Evolutionary conservation across 2,888 invertebrate genomes (phyloP).

Genomic region (Eristalinus aeneus): DNA sequence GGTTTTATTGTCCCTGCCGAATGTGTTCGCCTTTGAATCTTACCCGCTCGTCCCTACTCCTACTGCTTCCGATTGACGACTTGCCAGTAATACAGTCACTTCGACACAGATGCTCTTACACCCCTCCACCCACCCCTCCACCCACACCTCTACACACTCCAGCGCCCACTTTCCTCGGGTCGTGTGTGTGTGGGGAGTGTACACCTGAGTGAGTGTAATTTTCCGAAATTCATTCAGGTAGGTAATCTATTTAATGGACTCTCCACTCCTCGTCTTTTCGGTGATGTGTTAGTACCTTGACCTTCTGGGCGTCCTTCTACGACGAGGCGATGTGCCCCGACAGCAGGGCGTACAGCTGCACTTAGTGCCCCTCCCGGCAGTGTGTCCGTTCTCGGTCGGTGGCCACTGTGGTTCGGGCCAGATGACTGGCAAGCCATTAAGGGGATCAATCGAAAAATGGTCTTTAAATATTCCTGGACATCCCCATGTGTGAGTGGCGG

Average conservation of each 20-base stretch:
- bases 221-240: conserved; percentile 67
- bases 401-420: neutral
- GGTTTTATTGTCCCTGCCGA: conserved; percentile 60
- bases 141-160: too few species aligned
- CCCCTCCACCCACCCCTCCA: neutral
- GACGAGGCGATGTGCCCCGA: neutral
- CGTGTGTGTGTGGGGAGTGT: neutral
- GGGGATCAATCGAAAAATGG: conserved; percentile 59
- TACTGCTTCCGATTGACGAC: neutral
- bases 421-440: conserved; percentile 51
- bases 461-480: conserved; percentile 35
- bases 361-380: conserved; percentile 23
- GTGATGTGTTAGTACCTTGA: conserved; percentile 52
- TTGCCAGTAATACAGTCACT: neutral
- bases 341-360: conserved; percentile 6
- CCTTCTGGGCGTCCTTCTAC: conserved; percentile 51
- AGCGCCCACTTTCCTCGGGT: neutral
- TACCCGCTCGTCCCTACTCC: conserved; percentile 8
- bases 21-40: conserved; percentile 52
- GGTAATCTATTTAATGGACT: conserved; percentile 71
- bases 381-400: neutral
- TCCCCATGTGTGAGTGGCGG: neutral
- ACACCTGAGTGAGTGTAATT: conserved; percentile 49
- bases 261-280: conserved; percentile 4
- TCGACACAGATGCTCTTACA: neutral